Evolutionary conservation across 2,797 vertebrate genomes (phyloP).

Genomic region (Leuciscus waleckii): DNA sequence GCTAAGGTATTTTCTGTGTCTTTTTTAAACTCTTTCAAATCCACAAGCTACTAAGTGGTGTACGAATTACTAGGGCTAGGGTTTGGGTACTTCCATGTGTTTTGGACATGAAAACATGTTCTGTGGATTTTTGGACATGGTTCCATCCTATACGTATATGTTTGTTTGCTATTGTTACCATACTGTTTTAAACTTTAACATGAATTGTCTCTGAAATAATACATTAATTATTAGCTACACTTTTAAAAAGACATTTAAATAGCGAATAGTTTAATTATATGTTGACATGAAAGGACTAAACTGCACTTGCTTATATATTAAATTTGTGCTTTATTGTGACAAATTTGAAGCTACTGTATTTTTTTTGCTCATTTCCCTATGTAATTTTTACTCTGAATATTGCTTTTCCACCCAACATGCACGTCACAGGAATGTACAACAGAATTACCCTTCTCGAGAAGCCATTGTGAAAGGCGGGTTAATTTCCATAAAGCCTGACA

Average conservation of each 20-base stretch:
- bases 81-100: neutral
- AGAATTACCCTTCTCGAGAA: neutral
- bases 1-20: too few relatives aligned
- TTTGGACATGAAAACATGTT: neutral
- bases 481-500: constrained; percentile 40
- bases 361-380: neutral
- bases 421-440: constrained; percentile 21
- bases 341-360: neutral
- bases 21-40: neutral
- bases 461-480: constrained; percentile 13
- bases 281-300: neutral
- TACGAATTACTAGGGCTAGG: neutral
- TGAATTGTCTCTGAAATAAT: neutral
- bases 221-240: too few relatives aligned
- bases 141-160: neutral
- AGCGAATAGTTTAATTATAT: neutral
- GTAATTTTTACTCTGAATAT: neutral
- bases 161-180: neutral
- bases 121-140: neutral
- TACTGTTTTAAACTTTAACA: neutral
- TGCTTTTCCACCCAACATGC: constrained; percentile 20
- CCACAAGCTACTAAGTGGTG: neutral
- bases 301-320: neutral
- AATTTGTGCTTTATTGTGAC: neutral
- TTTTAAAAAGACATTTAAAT: neutral